Evolutionary conservation across 2,797 vertebrate genomes (phyloP).

Genomic region (Steatocranus sp.): DNA sequence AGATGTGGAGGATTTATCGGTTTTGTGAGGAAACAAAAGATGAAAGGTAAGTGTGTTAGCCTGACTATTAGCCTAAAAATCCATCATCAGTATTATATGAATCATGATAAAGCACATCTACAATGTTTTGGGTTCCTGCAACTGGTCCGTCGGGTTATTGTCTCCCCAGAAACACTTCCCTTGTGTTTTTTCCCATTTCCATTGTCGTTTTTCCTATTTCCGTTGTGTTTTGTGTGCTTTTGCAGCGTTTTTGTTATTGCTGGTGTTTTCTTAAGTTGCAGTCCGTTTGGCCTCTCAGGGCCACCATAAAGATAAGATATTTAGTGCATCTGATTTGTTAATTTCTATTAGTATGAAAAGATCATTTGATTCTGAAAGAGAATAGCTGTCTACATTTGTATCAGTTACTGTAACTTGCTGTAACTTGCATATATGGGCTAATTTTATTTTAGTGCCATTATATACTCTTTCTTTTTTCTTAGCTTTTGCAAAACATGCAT

Average conservation of each 20-base stretch:
- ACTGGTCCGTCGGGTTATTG: too few relatives aligned
- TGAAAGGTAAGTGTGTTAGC: not conserved
- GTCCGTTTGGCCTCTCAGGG: not conserved
- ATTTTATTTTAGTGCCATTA: not conserved
- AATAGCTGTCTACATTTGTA: not conserved
- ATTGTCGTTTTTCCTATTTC: accelerated
- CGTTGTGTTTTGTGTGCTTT: not conserved
- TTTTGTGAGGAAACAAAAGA: not conserved
- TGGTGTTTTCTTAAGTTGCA: not conserved
- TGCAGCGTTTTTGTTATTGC: not conserved
- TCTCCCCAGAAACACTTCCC: too few relatives aligned
- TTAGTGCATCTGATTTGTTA: not conserved
- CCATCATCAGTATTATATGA: not conserved
- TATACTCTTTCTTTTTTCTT: not conserved
- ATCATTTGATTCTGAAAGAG: not conserved
- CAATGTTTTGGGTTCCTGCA: too few relatives aligned
- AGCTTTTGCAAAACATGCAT: not conserved
- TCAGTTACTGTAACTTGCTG: not conserved
- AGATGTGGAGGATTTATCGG: not conserved
- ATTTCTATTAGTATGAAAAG: not conserved
- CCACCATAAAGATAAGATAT: not conserved
- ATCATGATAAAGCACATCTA: too few relatives aligned
- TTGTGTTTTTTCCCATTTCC: not conserved
- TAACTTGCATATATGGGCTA: not conserved
- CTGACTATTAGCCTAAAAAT: not conserved